Base-by-base conservation (phyloP, 2,888 invertebrate species). In the Artemia sp. region DNA sequence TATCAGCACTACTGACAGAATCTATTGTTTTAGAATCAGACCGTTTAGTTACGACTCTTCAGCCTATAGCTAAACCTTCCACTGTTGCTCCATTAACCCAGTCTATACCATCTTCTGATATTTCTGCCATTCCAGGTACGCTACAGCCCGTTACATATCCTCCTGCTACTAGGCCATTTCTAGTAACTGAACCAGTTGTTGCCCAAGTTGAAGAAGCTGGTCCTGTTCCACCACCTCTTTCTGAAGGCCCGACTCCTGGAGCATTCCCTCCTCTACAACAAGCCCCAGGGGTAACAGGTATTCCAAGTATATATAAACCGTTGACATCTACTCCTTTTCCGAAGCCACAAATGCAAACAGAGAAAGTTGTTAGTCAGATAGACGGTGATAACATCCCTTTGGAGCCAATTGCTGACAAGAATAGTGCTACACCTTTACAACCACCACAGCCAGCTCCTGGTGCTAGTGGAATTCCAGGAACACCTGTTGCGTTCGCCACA, bases 401-500 rank as follows among this genome's bases (percentile, higher is more conserved):
- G 8, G 8, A n/a, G n/a, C 58, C 58, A n/a, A 58, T 58, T 19
- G 8, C 58, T 8, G 19, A 58, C n/a, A n/a, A n/a, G n/a, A 58
- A n/a, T 19, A 58, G 8, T 14, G n/a, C 58, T 8, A 19, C 58
- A 58, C 58, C 58, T 14, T 58, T 58, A 8, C 8, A 14, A n/a
- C n/a, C 58, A 8, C 58, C 58, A 9, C 58, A 58, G 58, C 19
- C 58, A 14, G 58, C 58, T 58, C 58, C 58, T 58, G 58, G 58
- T 14, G 58, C 9, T 8, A 58, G n/a, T 14, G 58, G 58, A 58
- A n/a, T 58, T 58, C 58, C 58, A 58, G 58, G 58, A n/a, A 58
- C 58, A 14, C 58, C 19, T 58, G 8, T 19, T 58, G n/a, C 58
- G n/a, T 14, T 19, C 10, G 58, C n/a, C n/a, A 58, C 58, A 14